phyloP scores from a whole-genome alignment of 2,888 invertebrate species.

The Temnothorax unifasciatus region DNA sequence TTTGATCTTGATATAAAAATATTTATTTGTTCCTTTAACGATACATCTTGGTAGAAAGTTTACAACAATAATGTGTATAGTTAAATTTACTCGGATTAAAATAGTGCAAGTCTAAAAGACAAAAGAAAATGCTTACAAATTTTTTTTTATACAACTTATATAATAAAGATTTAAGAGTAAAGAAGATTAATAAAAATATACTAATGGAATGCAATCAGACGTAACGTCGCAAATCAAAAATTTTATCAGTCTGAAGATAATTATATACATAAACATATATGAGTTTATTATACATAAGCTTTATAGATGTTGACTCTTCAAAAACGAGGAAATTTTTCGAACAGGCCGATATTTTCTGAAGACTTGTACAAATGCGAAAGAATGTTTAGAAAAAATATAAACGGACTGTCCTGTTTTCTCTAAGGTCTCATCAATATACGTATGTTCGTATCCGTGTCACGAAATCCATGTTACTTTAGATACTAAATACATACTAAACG shows the following conservation, averaged over 20 bases:
- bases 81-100: slow-evolving; percentile 4
- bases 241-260: not conserved
- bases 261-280: not conserved
- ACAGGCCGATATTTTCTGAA: not conserved
- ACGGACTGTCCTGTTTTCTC: slow-evolving; percentile 16
- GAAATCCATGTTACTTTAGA: not conserved
- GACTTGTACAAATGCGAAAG: not conserved
- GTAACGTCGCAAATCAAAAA: not conserved
- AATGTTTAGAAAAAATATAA: slow-evolving; percentile 24
- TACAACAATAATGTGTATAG: not conserved
- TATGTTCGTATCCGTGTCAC: slow-evolving; percentile 10
- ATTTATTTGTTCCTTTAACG: not conserved
- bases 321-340: not conserved
- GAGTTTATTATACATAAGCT: not conserved
- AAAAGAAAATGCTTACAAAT: not conserved
- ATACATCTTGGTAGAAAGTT: slow-evolving; percentile 9
- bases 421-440: slow-evolving; percentile 34
- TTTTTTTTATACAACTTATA: not conserved
- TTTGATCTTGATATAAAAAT: not conserved
- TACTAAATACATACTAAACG: slow-evolving; percentile 32
- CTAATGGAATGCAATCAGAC: not conserved
- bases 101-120: slow-evolving; percentile 7
- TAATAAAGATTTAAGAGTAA: slow-evolving; percentile 12
- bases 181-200: not conserved
- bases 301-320: not conserved